phyloP scores from a whole-genome alignment of 1,140 invertebrate species.

The Diabrotica undecimpunctata region DNA sequence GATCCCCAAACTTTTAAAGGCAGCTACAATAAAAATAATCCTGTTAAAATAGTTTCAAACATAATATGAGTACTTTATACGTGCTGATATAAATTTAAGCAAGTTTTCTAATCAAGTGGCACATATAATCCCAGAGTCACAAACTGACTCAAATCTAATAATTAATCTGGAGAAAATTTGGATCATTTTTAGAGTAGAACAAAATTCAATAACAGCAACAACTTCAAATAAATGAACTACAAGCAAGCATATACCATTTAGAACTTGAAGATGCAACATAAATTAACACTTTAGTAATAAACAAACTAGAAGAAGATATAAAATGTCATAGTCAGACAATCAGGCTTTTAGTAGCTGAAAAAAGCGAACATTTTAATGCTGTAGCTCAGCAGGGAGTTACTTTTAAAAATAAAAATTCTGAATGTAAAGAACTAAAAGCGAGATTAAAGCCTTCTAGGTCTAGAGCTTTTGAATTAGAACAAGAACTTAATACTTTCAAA shows the following conservation, averaged over 20 bases:
- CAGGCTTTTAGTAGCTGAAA: conserved; percentile 74
- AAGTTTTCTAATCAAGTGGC: conserved; percentile 51
- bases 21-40: conserved; percentile 16
- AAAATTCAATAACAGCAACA: conserved; percentile 47
- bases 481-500: conserved; percentile 51
- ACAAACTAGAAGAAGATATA: conserved; percentile 44
- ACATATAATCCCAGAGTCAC: conserved; percentile 46
- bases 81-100: conserved; percentile 43
- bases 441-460: conserved; percentile 60
- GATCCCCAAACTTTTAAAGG: neutral
- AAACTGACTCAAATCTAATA: conserved; percentile 40
- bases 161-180: conserved; percentile 48
- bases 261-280: conserved; percentile 42
- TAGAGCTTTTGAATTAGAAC: conserved; percentile 62
- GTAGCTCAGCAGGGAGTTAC: conserved; percentile 58
- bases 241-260: conserved; percentile 46
- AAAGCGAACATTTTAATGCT: conserved; percentile 69
- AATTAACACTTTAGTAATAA: conserved; percentile 31
- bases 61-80: too few relatives aligned
- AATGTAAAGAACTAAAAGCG: conserved; percentile 63
- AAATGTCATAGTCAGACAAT: conserved; percentile 71
- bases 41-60: conserved; percentile 23
- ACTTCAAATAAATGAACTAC: conserved; percentile 49
- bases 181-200: conserved; percentile 51
- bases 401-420: conserved; percentile 61